A percentile compares a stretch with the other conserved stretches of the same genome.
Evolutionary conservation across 2,888 invertebrate genomes (phyloP).

Genomic region (Pherbina coryleti): DNA sequence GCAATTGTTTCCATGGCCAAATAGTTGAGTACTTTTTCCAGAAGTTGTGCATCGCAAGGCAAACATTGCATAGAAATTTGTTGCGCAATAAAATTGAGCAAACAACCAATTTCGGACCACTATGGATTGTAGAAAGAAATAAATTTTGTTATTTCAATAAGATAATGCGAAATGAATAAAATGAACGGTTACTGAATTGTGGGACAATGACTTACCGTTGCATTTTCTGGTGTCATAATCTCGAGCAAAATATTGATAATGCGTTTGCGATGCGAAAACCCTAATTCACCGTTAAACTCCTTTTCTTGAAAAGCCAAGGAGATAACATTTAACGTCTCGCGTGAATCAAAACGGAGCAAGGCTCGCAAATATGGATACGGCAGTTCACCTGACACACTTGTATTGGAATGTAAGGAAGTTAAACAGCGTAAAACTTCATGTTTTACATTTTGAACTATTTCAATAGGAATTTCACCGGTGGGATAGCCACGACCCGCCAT

Average conservation of each 20-base stretch:
- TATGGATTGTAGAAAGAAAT: constrained; percentile 46
- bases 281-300: constrained; percentile 81
- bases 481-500: constrained; percentile 89
- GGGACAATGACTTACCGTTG: constrained; percentile 72
- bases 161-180: too few species aligned
- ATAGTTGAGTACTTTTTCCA: constrained; percentile 76
- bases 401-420: constrained; percentile 77
- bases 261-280: constrained; percentile 78
- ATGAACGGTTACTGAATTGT: too few species aligned
- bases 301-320: constrained; percentile 86
- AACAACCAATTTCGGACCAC: constrained; percentile 72
- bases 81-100: constrained; percentile 77
- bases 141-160: not conserved
- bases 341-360: constrained; percentile 83
- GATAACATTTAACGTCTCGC: constrained; percentile 88
- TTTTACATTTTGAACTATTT: constrained; percentile 77
- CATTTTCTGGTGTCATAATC: constrained; percentile 78
- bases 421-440: constrained; percentile 79
- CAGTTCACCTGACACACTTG: constrained; percentile 74
- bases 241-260: constrained; percentile 83
- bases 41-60: constrained; percentile 70
- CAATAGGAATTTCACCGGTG: constrained; percentile 77
- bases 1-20: constrained; percentile 70
- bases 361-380: constrained; percentile 81
- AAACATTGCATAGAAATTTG: constrained; percentile 73